Conservation (phyloP, 53 echinoderm and acorn worm species). For the Antedon mediterranea region DNA sequence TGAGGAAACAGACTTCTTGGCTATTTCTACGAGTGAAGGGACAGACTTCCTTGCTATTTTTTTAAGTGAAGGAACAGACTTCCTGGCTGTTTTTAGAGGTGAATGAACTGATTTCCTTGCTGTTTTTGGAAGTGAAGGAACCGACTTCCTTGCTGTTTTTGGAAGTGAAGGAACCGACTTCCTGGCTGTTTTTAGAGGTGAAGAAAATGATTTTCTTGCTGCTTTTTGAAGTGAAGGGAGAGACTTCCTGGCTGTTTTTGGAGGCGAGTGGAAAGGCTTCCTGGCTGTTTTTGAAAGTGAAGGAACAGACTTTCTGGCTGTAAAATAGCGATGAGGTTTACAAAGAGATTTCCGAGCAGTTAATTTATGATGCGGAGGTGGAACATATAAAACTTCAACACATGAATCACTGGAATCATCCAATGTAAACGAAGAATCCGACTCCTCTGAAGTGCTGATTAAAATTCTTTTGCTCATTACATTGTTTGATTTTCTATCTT, state of each 20-base stretch:
- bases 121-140: not conserved
- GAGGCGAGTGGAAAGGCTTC: too few relatives aligned
- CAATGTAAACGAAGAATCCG: too few relatives aligned
- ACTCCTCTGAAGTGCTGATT: too few relatives aligned
- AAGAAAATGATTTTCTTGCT: not conserved
- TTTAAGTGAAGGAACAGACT: not conserved
- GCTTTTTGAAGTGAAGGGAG: not conserved
- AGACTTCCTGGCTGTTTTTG: not conserved
- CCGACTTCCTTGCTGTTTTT: not conserved
- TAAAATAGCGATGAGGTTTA: not conserved
- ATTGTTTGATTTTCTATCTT: too few relatives aligned
- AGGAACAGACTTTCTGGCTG: not conserved
- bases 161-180: too few relatives aligned
- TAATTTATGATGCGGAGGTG: not conserved
- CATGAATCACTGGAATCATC: not conserved
- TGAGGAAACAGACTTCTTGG: not conserved
- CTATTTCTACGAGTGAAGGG: too few relatives aligned
- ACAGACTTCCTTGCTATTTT: too few relatives aligned
- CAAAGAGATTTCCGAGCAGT: not conserved
- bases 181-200: not conserved
- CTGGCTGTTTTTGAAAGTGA: not conserved
- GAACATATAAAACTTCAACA: not conserved
- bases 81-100: not conserved
- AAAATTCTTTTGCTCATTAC: too few relatives aligned
- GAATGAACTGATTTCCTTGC: too few relatives aligned